A percentile compares a stretch with the other conserved stretches of the same genome.
These are phyloP conservation scores for Tetrao urogallus DNA, from an alignment of 2,113 vertebrate genomes.

Conservation along the genomic window DNA sequence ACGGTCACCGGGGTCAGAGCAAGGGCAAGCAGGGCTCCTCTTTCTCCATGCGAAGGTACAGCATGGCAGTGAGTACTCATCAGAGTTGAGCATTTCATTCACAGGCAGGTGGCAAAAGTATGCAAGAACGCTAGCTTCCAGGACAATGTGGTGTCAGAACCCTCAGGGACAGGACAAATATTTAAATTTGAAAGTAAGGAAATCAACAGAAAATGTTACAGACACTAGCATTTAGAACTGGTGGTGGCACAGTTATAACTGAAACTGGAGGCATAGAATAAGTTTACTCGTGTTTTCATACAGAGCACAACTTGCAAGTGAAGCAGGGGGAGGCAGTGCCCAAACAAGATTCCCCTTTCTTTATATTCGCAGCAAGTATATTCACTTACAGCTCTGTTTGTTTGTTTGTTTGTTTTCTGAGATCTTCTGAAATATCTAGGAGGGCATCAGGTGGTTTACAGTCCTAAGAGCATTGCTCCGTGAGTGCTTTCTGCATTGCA, in stretches of 20 bases:
- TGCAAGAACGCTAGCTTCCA: not conserved
- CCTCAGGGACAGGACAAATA: not conserved
- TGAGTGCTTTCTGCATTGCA: not conserved
- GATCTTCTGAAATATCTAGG: not conserved
- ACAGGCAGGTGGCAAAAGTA: constrained; percentile 4
- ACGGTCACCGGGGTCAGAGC: not conserved
- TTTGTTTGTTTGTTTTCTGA: not conserved
- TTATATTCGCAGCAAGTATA: not conserved
- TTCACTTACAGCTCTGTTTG: not conserved
- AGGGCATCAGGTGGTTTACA: not conserved
- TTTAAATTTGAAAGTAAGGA: not conserved
- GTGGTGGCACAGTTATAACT: not conserved
- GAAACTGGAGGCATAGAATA: not conserved
- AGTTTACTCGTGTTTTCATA: not conserved
- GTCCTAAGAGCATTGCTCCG: not conserved
- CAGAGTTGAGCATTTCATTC: not conserved
- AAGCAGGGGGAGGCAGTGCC: not conserved
- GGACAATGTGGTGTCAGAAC: not conserved
- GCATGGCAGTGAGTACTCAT: not conserved
- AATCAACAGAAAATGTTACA: not conserved
- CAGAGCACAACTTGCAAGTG: not conserved
- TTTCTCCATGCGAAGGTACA: not conserved
- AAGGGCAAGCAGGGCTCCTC: not conserved
- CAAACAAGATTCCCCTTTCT: not conserved
- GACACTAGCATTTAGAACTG: not conserved